Evolutionary conservation across 53 echinoderm and acorn worm genomes (phyloP).

Genomic region (Echinarachnius parma): DNA sequence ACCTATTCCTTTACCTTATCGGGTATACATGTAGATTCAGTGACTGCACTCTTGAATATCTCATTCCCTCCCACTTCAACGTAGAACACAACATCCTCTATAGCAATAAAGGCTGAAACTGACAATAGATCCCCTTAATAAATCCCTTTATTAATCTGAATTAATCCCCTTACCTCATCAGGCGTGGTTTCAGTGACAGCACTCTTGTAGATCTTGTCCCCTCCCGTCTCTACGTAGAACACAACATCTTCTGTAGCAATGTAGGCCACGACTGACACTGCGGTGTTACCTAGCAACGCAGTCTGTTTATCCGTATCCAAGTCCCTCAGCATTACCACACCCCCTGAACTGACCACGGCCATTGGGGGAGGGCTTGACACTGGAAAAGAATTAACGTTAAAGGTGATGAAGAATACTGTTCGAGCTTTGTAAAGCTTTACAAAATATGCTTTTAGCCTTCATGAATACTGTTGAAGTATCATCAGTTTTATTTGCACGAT

Average conservation of each 20-base stretch:
- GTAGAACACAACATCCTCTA: too few species aligned
- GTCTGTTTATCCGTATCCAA: conserved; percentile 35
- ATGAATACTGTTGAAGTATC: too few species aligned
- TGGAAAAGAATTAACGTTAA: background rate
- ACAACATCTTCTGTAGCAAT: conserved; percentile 42
- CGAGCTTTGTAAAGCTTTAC: too few species aligned
- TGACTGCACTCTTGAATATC: too few species aligned
- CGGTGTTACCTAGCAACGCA: conserved; percentile 41
- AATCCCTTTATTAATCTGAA: too few species aligned
- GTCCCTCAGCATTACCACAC: conserved; percentile 45
- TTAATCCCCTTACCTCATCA: conserved; percentile 21
- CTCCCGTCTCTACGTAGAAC: conserved; percentile 39
- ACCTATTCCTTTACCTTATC: too few species aligned
- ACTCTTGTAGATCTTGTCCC: conserved; percentile 49
- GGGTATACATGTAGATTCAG: too few species aligned
- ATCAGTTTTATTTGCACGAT: background rate
- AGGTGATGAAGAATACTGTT: too few species aligned
- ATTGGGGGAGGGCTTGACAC: conserved; percentile 50
- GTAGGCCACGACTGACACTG: conserved; percentile 39
- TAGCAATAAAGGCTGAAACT: too few species aligned
- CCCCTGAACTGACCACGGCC: conserved; percentile 20
- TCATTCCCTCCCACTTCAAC: too few species aligned
- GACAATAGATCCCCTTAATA: too few species aligned
- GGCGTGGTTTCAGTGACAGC: conserved; percentile 30
- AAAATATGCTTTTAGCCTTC: too few species aligned